These are phyloP conservation scores for Scolopax rusticola DNA, from an alignment of 2,797 vertebrate species.

Conservation along the genomic window DNA sequence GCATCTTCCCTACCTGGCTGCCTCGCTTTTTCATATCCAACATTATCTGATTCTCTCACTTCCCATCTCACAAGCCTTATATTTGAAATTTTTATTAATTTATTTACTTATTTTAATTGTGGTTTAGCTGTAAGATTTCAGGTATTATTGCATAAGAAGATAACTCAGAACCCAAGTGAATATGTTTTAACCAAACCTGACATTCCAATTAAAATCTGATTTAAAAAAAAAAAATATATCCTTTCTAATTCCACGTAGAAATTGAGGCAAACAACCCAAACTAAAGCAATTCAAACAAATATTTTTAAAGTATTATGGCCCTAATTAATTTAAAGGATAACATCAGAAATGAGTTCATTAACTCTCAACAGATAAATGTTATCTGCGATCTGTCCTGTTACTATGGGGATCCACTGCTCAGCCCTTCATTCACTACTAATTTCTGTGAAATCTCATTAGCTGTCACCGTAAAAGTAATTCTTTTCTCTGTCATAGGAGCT, in stretches of 20 bases:
- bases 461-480: neutral
- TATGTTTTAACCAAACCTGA: neutral
- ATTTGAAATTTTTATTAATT: neutral
- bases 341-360: neutral
- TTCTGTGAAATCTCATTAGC: conserved; percentile 22
- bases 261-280: neutral
- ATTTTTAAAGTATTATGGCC: neutral
- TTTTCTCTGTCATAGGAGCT: neutral
- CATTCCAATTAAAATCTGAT: neutral
- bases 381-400: neutral
- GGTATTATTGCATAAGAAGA: neutral
- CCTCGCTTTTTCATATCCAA: neutral
- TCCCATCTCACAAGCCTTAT: neutral
- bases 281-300: neutral
- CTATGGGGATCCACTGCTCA: neutral
- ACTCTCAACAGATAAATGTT: neutral
- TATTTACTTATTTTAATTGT: neutral
- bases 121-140: neutral
- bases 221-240: neutral
- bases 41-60: neutral
- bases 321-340: neutral
- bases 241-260: neutral
- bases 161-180: neutral
- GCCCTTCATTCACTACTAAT: neutral
- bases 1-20: neutral